phyloP scores from a whole-genome alignment of 2,888 invertebrate species.

The Lycophotia porphyrea region DNA sequence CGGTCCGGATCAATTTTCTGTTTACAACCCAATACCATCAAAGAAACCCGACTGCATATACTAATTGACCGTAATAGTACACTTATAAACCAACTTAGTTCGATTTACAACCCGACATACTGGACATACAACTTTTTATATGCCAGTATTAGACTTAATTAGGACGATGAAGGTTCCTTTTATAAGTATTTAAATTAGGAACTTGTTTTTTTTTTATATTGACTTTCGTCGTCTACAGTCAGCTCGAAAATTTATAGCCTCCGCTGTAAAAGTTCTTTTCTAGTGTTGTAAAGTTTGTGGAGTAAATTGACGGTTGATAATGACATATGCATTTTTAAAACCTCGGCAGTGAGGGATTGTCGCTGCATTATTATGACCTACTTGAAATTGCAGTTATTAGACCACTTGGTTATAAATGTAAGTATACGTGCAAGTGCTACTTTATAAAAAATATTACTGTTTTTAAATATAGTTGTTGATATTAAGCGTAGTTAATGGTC shows the following conservation, averaged over 20 bases:
- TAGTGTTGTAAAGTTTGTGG: constrained; percentile 36
- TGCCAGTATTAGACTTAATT: constrained; percentile 64
- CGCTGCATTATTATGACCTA: constrained; percentile 48
- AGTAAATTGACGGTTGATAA: constrained; percentile 43
- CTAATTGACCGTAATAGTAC: constrained; percentile 88
- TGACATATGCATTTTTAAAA: constrained; percentile 56
- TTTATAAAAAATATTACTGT: constrained; percentile 12
- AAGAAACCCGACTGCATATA: constrained; percentile 81
- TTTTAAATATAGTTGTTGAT: constrained; percentile 22
- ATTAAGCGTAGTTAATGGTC: constrained; percentile 36
- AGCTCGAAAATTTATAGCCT: constrained; percentile 49
- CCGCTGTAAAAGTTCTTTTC: constrained; percentile 44
- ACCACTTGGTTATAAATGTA: constrained; percentile 28
- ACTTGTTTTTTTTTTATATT: constrained; percentile 42
- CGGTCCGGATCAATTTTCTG: constrained; percentile 87
- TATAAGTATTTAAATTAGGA: constrained; percentile 63
- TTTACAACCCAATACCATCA: constrained; percentile 85
- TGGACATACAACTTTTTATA: constrained; percentile 61
- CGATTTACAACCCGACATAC: constrained; percentile 70
- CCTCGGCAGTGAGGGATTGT: constrained; percentile 25
- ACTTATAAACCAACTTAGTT: constrained; percentile 73
- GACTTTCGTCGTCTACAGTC: constrained; percentile 32
- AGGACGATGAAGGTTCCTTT: constrained; percentile 62
- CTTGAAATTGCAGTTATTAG: constrained; percentile 55
- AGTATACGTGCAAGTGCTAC: constrained; percentile 11